phyloP scores from a whole-genome alignment of 1,140 invertebrate genomes.

The Drosophila tsacasi region DNA sequence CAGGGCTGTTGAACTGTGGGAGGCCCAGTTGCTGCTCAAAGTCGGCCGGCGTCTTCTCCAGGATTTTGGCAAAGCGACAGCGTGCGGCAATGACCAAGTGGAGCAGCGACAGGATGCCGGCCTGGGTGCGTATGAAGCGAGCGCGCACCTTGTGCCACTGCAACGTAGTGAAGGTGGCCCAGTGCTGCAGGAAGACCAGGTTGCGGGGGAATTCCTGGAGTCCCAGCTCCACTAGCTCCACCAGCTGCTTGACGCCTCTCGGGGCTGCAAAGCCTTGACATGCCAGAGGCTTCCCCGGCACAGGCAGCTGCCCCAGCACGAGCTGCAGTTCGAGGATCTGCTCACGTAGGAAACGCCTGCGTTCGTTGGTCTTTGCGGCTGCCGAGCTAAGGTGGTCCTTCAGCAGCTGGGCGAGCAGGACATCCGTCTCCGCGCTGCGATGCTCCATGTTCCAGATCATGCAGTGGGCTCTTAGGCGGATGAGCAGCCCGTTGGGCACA shows the following conservation, averaged over 20 bases:
- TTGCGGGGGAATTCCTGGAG: slow-evolving; percentile 87
- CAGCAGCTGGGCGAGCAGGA: slow-evolving; percentile 80
- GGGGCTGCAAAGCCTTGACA: slow-evolving; percentile 59
- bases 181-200: slow-evolving; percentile 85
- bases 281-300: slow-evolving; percentile 67
- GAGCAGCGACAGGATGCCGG: slow-evolving; percentile 60
- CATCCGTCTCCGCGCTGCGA: slow-evolving; percentile 65
- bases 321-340: slow-evolving; percentile 85
- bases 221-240: slow-evolving; percentile 72
- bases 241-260: slow-evolving; percentile 58
- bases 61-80: slow-evolving; percentile 40
- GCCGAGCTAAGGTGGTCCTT: slow-evolving; percentile 21
- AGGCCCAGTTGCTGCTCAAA: background rate
- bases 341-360: slow-evolving; percentile 79
- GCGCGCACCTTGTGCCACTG: slow-evolving; percentile 67
- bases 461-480: slow-evolving; percentile 24
- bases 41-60: background rate
- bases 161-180: slow-evolving; percentile 40
- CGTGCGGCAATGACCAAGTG: slow-evolving; percentile 62
- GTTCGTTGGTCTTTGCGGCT: background rate
- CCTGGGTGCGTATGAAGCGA: slow-evolving; percentile 45
- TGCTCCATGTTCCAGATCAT: slow-evolving; percentile 75
- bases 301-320: slow-evolving; percentile 83
- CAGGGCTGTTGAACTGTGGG: background rate
- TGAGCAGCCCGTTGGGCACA: slow-evolving; percentile 22